These are phyloP conservation scores for Desmophyllum pertusum DNA, from an alignment of 92 coral and sea anemone genomes.

Conservation along the genomic window DNA sequence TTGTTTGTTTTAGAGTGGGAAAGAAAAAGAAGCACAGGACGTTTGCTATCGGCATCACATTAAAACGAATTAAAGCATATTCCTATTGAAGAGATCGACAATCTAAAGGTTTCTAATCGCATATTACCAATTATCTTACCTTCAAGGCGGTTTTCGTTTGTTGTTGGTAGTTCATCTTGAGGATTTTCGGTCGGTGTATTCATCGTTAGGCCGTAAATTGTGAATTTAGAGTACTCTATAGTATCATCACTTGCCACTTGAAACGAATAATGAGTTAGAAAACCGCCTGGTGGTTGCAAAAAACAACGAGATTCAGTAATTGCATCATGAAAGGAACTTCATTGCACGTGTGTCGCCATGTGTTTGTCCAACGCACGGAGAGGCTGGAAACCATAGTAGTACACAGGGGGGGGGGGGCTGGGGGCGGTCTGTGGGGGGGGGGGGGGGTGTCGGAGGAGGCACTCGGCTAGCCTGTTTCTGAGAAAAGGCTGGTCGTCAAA, in stretches of 20 bases:
- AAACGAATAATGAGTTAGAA: background rate
- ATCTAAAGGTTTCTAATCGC: too few relatives aligned
- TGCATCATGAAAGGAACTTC: background rate
- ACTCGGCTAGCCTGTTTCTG: too few relatives aligned
- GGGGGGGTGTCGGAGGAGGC: too few relatives aligned
- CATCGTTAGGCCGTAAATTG: background rate
- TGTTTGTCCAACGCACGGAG: background rate
- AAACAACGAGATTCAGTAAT: background rate
- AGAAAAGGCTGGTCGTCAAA: too few relatives aligned
- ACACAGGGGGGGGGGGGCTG: too few relatives aligned
- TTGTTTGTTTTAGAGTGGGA: too few relatives aligned
- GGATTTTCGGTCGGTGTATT: conserved; percentile 2
- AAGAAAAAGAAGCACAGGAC: too few relatives aligned
- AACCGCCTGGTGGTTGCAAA: background rate
- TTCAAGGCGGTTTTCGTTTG: conserved; percentile 3
- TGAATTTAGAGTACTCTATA: background rate
- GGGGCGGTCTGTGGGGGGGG: too few relatives aligned
- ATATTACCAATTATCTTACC: too few relatives aligned
- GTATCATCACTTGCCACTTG: background rate
- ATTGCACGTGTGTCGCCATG: conserved; percentile 2
- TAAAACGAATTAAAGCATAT: too few relatives aligned
- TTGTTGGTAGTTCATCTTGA: background rate
- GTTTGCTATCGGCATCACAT: too few relatives aligned
- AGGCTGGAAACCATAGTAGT: background rate
- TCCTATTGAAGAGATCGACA: too few relatives aligned